A percentile compares a stretch with the other conserved stretches of the same genome.
Evolutionary conservation across 2,888 invertebrate genomes (phyloP).

Genomic region (Rhaphigaster nebulosa): DNA sequence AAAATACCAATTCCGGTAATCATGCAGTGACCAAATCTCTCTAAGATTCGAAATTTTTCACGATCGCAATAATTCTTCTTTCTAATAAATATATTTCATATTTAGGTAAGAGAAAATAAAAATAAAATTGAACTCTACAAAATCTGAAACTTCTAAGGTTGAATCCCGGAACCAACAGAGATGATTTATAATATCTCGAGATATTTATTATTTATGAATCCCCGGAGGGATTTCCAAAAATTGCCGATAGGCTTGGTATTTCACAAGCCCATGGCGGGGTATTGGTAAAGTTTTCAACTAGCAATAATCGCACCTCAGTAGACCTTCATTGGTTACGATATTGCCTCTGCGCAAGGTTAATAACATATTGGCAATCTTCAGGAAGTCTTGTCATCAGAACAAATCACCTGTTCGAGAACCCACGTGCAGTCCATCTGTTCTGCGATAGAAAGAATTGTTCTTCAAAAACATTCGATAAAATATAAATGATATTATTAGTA

Average conservation of each 20-base stretch:
- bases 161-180: no score
- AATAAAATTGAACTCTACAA: no score
- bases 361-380: rapidly evolving
- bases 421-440: background rate
- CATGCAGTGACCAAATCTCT: no score
- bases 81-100: no score
- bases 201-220: slow-evolving; percentile 50
- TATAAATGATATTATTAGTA: background rate
- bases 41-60: no score
- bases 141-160: no score
- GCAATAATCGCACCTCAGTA: slow-evolving; percentile 81
- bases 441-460: no score
- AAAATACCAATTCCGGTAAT: no score
- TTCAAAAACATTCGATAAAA: background rate
- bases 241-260: slow-evolving; percentile 89
- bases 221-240: slow-evolving; percentile 80
- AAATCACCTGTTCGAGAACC: background rate
- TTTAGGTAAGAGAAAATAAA: no score
- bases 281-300: slow-evolving; percentile 90
- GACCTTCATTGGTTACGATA: slow-evolving; percentile 72
- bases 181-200: no score
- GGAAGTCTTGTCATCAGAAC: background rate
- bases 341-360: slow-evolving; percentile 73
- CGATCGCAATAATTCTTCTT: no score
- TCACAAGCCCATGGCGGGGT: slow-evolving; percentile 90